A percentile compares a stretch with the other conserved stretches of the same genome.
phyloP scores from a whole-genome alignment of 2,888 invertebrate genomes.

The Thymelicus lineola region DNA sequence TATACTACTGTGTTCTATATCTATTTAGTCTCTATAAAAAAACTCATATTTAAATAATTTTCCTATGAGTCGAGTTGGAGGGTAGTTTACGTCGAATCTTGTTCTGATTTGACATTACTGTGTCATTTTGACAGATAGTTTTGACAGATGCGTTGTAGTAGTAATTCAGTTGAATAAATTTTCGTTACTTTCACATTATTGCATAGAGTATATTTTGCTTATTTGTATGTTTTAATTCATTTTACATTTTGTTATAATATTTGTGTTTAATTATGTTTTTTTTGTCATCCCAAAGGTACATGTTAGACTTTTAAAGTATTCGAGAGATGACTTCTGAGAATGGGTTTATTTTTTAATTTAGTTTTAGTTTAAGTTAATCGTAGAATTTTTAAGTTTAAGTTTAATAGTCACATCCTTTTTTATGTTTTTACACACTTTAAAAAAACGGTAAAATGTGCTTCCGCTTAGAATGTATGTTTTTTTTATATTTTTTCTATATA shows the following conservation, averaged over 20 bases:
- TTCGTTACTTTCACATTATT: neutral
- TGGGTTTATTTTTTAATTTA: conserved; percentile 41
- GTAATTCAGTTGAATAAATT: too few species aligned
- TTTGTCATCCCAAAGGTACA: conserved; percentile 69
- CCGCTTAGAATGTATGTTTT: conserved; percentile 17
- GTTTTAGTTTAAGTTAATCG: conserved; percentile 49
- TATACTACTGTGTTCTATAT: too few species aligned
- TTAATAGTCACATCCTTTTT: conserved; percentile 76
- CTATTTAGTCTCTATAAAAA: too few species aligned
- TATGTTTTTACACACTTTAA: conserved; percentile 39
- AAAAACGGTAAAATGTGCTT: conserved; percentile 36
- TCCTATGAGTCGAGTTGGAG: too few species aligned
- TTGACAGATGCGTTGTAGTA: neutral
- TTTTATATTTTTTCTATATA: neutral
- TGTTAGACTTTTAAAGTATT: conserved; percentile 73
- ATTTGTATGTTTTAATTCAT: too few species aligned
- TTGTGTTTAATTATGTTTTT: conserved; percentile 46
- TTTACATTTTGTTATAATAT: conserved; percentile 5
- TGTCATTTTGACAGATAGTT: too few species aligned
- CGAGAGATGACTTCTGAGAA: conserved; percentile 22
- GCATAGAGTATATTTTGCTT: neutral
- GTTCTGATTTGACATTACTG: too few species aligned
- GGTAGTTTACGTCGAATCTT: too few species aligned
- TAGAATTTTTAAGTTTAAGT: conserved; percentile 47
- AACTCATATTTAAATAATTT: too few species aligned